Percentiles rank a stretch among this genome's conserved stretches.
Evolutionary conservation across 2,113 vertebrate species (phyloP).

Genomic region (Xyrauchen texanus): DNA sequence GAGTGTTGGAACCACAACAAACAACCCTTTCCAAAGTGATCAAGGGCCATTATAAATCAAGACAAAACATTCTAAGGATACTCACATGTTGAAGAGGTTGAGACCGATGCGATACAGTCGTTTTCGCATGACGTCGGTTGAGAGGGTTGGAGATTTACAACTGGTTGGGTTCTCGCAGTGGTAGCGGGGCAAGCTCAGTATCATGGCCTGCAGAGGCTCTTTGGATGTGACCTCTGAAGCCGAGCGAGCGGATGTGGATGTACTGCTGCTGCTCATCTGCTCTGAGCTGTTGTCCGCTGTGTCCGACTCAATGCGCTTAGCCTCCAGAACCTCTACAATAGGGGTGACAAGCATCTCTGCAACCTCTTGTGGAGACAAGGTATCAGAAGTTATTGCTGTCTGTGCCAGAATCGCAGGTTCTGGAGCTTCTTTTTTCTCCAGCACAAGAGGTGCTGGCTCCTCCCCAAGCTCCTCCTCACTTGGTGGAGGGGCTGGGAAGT

Average conservation of each 20-base stretch:
- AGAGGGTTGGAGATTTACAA: slow-evolving; percentile 94
- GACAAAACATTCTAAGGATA: slow-evolving; percentile 42
- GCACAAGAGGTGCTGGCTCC: slow-evolving; percentile 61
- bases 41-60: neutral
- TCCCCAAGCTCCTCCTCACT: slow-evolving; percentile 69
- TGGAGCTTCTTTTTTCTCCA: slow-evolving; percentile 62
- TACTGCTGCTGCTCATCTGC: slow-evolving; percentile 92
- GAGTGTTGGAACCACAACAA: neutral
- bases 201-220: slow-evolving; percentile 96
- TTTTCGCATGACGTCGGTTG: slow-evolving; percentile 95
- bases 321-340: slow-evolving; percentile 69
- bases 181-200: slow-evolving; percentile 94
- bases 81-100: slow-evolving; percentile 98
- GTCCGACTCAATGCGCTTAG: slow-evolving; percentile 78
- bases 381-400: slow-evolving; percentile 36
- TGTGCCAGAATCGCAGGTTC: slow-evolving; percentile 35
- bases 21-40: neutral
- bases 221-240: slow-evolving; percentile 87
- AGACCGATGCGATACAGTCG: slow-evolving; percentile 96
- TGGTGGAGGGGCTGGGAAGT: slow-evolving; percentile 76
- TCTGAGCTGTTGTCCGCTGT: slow-evolving; percentile 84
- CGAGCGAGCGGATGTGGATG: slow-evolving; percentile 88
- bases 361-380: slow-evolving; percentile 19
- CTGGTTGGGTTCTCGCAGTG: slow-evolving; percentile 95
- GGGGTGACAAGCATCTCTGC: slow-evolving; percentile 44